These are phyloP conservation scores for Aporrectodea caliginosa DNA, from an alignment of 1,140 invertebrate species.

Conservation along the genomic window DNA sequence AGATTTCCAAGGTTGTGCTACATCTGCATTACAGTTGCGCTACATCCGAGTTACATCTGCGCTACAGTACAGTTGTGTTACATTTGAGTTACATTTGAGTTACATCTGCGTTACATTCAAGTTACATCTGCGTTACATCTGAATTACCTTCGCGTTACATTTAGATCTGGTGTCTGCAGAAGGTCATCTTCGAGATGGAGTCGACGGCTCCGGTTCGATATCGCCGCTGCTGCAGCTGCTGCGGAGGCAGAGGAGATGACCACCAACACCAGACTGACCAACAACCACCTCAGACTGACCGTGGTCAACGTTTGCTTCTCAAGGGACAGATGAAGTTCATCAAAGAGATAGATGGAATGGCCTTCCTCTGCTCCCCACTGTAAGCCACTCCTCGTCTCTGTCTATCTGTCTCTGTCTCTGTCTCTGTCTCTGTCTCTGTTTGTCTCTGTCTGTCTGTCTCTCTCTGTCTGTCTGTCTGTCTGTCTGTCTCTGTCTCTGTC, in stretches of 20 bases:
- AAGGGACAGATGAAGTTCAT: slow-evolving; percentile 82
- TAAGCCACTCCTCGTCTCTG: neutral
- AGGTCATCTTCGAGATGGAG: slow-evolving; percentile 73
- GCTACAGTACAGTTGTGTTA: no score
- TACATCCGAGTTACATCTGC: neutral
- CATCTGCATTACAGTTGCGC: no score
- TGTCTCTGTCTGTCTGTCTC: neutral
- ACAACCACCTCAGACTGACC: slow-evolving; percentile 10
- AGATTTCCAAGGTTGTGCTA: no score
- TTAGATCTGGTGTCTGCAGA: slow-evolving; percentile 68
- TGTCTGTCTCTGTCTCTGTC: neutral
- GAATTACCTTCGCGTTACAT: no score
- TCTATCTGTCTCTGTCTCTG: neutral
- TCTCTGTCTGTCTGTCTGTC: neutral
- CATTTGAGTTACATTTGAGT: no score
- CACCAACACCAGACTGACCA: neutral
- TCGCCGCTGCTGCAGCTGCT: neutral
- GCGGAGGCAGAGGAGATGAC: neutral
- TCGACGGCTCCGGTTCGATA: slow-evolving; percentile 42
- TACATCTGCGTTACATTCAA: neutral
- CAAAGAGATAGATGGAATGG: slow-evolving; percentile 70
- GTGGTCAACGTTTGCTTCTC: slow-evolving; percentile 47
- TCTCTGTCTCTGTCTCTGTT: neutral
- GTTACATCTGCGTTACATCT: neutral
- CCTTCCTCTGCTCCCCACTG: slow-evolving; percentile 42